phyloP scores from a whole-genome alignment of 2,888 invertebrate genomes.

The Lymantria monacha region DNA sequence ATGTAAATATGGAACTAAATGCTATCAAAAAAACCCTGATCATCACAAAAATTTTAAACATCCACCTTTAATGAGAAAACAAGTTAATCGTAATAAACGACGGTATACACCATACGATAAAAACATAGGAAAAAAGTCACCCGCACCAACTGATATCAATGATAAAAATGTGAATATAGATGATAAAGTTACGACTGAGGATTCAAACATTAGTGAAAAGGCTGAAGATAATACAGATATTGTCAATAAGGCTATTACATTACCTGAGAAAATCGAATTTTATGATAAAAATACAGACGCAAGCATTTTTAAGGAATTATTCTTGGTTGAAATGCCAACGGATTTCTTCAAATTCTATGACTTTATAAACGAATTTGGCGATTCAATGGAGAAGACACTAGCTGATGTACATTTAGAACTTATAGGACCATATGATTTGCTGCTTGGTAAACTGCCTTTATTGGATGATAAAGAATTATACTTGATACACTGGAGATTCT shows the following conservation, averaged over 20 bases:
- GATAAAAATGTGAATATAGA: not conserved
- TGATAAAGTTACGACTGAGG: constrained; percentile 4
- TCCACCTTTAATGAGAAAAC: constrained; percentile 73
- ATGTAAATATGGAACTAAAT: constrained; percentile 90
- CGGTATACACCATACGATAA: constrained; percentile 48
- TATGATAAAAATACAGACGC: constrained; percentile 72
- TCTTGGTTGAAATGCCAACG: constrained; percentile 92
- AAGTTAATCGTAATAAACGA: constrained; percentile 31
- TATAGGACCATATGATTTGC: constrained; percentile 94
- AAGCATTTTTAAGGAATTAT: constrained; percentile 86
- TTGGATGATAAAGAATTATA: constrained; percentile 83
- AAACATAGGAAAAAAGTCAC: constrained; percentile 11
- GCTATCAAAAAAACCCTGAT: constrained; percentile 90
- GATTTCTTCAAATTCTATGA: constrained; percentile 94
- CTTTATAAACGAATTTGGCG: constrained; percentile 82
- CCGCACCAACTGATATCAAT: not conserved
- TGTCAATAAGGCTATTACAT: constrained; percentile 18
- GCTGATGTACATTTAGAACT: constrained; percentile 85
- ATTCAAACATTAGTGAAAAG: not conserved
- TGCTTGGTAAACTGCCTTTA: constrained; percentile 84
- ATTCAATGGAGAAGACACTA: constrained; percentile 83
- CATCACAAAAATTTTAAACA: constrained; percentile 90
- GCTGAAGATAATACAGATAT: constrained; percentile 2
- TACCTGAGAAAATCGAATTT: constrained; percentile 52
- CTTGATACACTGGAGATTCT: constrained; percentile 94